Evolutionary conservation across 2,113 vertebrate species (phyloP).

Genomic region (Arenaria interpres): DNA sequence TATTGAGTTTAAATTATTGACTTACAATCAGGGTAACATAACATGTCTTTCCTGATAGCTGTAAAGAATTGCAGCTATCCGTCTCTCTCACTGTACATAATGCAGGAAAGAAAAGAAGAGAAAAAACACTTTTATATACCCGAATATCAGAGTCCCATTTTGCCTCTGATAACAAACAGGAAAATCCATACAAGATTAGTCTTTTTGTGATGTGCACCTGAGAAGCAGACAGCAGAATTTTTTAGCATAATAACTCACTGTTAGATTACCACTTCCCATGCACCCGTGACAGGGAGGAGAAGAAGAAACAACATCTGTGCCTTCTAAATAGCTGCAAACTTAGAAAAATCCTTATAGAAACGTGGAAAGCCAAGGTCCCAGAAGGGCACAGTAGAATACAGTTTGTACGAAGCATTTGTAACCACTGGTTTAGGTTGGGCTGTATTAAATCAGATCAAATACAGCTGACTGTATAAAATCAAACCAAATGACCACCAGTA

Average conservation of each 20-base stretch:
- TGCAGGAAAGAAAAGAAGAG: neutral
- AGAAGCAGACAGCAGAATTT: conserved; percentile 14
- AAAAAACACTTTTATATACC: neutral
- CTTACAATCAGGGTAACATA: neutral
- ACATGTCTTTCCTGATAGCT: neutral
- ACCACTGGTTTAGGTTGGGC: neutral
- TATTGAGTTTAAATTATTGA: neutral
- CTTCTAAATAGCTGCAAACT: conserved; percentile 23
- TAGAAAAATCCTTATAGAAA: neutral
- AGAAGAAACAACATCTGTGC: conserved; percentile 4
- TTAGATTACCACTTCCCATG: neutral
- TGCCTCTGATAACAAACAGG: neutral
- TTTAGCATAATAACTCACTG: conserved; percentile 23
- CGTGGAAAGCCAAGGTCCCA: neutral
- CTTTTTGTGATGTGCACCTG: conserved; percentile 4
- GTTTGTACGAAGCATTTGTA: neutral
- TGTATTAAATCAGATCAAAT: neutral
- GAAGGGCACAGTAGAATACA: neutral
- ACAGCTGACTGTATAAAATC: neutral
- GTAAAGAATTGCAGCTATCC: neutral
- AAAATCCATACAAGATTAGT: conserved; percentile 7
- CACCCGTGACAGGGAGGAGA: neutral
- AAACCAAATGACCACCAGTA: neutral
- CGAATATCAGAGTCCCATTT: neutral
- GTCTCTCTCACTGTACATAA: neutral